Evolutionary conservation across 2,113 vertebrate species (phyloP), one percentile per base, ranked within the genome.

Genomic region (Eulemur macaco): DNA sequence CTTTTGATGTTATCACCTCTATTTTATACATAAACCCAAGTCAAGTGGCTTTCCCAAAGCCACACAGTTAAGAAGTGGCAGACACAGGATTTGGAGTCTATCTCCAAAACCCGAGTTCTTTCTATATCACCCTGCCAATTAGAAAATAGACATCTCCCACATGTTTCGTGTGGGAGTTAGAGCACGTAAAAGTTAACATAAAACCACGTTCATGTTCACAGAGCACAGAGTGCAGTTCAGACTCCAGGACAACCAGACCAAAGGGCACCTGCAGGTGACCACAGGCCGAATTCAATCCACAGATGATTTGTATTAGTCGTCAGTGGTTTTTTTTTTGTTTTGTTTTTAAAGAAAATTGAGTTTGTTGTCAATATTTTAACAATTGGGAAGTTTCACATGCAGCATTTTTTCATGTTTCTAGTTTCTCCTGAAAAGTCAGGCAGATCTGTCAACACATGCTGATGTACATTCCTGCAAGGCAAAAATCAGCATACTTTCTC

Each of bases 401-500:
- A 14, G 15, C 20, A 2, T 50, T 76, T 42, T 69, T 91, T 64
- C 6, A 0, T 78, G 63, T 83, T 91, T 93, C 64, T 95, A 81
- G 45, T 95, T 90, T 96, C 85, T 95, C 77, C 84, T 92, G 66
- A 92, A 78, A 94, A 92, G 71, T 90, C 80, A 82, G 84, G 94
- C 42, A 50, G 12, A 84, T 71, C 77, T 87, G 77, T 82, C 60
- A 54, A 66, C 74, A 54, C 18, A 0, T 4, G 68, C 13, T 29
- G 39, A 47, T 31, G 39, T 12, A 77, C 37, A 83, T 83, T 96
- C 87, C 88, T 56, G 64, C 20, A n/a, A 29, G n/a, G 73, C 63
- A 76, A 50, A 86, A 45, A 56, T 63, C n/a, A 15, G 78, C 60
- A 34, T 10, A 2, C 14, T 73, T 54, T 73, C 74, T 29, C 47